These are phyloP conservation scores for Holocentrus rufus DNA, from an alignment of 2,797 vertebrate genomes.

Conservation along the genomic window DNA sequence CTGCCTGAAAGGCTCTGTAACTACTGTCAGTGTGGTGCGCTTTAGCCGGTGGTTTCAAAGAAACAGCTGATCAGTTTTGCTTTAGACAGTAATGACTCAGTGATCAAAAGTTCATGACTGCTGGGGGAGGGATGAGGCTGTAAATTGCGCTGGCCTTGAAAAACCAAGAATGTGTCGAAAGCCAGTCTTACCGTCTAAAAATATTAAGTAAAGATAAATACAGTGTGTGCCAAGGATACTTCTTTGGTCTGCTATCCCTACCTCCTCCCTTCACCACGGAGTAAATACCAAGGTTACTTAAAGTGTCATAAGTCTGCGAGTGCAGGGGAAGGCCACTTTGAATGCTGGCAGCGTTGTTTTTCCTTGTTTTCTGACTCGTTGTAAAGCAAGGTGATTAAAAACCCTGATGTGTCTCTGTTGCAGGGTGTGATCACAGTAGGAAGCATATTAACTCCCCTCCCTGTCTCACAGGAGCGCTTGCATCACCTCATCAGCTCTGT, in stretches of 20 bases:
- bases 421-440: conserved; percentile 52
- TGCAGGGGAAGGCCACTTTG: conserved; percentile 47
- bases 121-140: conserved; percentile 17
- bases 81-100: conserved; percentile 43
- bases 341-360: conserved; percentile 47
- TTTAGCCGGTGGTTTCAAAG: conserved; percentile 3
- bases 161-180: conserved; percentile 71
- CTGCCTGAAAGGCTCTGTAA: conserved; percentile 16
- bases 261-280: conserved; percentile 60
- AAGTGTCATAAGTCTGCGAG: conserved; percentile 69
- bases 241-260: conserved; percentile 56
- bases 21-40: background rate
- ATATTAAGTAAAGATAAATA: conserved; percentile 75
- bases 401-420: conserved; percentile 57
- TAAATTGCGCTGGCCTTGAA: conserved; percentile 48
- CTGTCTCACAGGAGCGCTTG: conserved; percentile 35
- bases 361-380: conserved; percentile 56
- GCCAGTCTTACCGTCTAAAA: conserved; percentile 63
- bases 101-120: conserved; percentile 63
- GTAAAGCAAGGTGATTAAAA: conserved; percentile 71
- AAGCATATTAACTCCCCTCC: conserved; percentile 39
- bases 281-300: conserved; percentile 75
- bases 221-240: conserved; percentile 66
- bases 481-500: conserved; percentile 30
- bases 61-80: conserved; percentile 46